Base-by-base conservation (phyloP, 1,140 invertebrate species). In the Trichomalopsis sarcophagae region DNA sequence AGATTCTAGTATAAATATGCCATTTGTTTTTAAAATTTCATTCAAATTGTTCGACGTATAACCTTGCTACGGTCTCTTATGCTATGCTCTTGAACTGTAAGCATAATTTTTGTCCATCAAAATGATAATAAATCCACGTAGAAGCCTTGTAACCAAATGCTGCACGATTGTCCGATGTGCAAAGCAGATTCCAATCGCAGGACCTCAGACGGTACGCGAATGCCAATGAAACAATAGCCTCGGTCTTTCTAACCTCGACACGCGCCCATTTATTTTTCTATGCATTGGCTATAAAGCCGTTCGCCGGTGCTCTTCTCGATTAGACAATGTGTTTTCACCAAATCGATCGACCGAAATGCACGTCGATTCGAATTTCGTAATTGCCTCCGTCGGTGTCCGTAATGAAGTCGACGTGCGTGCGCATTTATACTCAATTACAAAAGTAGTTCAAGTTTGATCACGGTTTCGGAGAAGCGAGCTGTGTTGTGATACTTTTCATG, bases 201-300 rank as follows among this genome's bases (percentile, higher is more conserved):
- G 23, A 30, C 4, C 33, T 36, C 33, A 71, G 17, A 81, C 84
- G 71, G 23, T 36, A 68, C 27, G 0, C 36, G 78, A 81, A 85
- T 81, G 36, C 33, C 62, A 75, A 81, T 81, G 11, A 50, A 81
- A 47, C n/a, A 10, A 36, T 73, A 84, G 55, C 83, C 83, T 84
- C 77, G 77, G 50, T 23, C 7, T 36, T 73, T 68, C 40, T 80
- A 84, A 36, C 83, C 83, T 84, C 83, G 75, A 79, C 66, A 84
- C 21, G 50, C 13, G n/a, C 17, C 3, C 5, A 11, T 68, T 47
- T n/a, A 21, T 30, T 44, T 44, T 44, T 44, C 40, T 44, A 44
- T 10, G 40, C 36, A 74, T 55, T 40, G 14, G 17, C 17, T 36
- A 33, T 30, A 30, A 81, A 47, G 40, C 44, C 21, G 23, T 73